Evolutionary conservation across 2,797 vertebrate species (phyloP).

Genomic region (Setipinna tenuifilis): DNA sequence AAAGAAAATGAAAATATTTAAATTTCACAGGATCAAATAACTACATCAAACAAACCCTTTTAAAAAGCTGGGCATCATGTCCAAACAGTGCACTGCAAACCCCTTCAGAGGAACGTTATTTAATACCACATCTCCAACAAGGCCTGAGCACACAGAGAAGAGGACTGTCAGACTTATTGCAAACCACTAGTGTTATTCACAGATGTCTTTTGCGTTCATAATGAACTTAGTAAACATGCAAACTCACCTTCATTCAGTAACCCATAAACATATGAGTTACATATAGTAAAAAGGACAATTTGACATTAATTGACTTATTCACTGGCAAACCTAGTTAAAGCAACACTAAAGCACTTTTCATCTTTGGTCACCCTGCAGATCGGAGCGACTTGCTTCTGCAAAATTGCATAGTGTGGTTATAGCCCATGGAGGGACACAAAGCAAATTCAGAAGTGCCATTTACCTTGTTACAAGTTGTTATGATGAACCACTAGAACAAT

Average conservation of each 20-base stretch:
- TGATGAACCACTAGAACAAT: too few relatives aligned
- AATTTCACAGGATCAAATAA: not conserved
- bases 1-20: not conserved
- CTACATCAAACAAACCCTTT: slow-evolving; percentile 74
- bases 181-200: not conserved
- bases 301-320: too few relatives aligned
- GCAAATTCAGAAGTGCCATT: too few relatives aligned
- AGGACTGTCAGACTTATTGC: not conserved
- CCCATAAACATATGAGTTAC: too few relatives aligned
- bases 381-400: too few relatives aligned
- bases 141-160: slow-evolving; percentile 70
- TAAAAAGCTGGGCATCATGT: slow-evolving; percentile 86
- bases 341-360: too few relatives aligned
- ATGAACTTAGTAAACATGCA: not conserved
- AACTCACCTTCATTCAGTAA: too few relatives aligned
- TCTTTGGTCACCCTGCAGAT: too few relatives aligned
- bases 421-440: too few relatives aligned
- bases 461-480: too few relatives aligned
- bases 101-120: slow-evolving; percentile 82
- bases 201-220: not conserved
- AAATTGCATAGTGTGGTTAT: too few relatives aligned
- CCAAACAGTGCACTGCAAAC: slow-evolving; percentile 87
- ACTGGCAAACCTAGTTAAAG: not conserved
- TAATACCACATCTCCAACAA: slow-evolving; percentile 86
- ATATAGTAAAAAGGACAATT: too few relatives aligned